Base-by-base conservation (phyloP, 2,113 vertebrate species). In the Isichthys henryi region DNA sequence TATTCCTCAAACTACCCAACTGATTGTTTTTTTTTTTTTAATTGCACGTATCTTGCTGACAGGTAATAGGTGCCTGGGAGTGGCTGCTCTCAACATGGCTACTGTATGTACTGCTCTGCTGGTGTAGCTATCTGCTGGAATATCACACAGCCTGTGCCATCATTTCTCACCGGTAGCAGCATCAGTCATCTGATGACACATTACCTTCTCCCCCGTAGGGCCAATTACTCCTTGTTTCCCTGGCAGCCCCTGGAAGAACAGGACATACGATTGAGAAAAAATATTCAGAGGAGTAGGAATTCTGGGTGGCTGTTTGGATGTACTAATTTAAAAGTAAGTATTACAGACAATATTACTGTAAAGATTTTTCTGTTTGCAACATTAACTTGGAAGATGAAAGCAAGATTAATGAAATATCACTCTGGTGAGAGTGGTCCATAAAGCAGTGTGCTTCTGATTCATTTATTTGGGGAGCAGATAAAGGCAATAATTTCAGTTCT, bases 141-240 rank as follows among this genome's bases (percentile, higher is more conserved):
- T 52, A 31, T 53, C 48, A 10, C 48, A 39, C 0, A 39, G 27
- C 85, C 23, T 8, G 15, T 56, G 85, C 23, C 53, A 19, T 49
- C 45, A 10, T 82, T 80, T 82, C 39, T 43, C 70, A 82, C 13
- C 5, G 4, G 43, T 21, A 23, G 27, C 19, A 23, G 17, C 35
- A 49, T 45, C 39, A 21, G 56, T 89, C 31, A 83, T 56, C 35
- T 21, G 48, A 45, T 10, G 74, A 53, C 23, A 88, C 77, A 53
- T 92, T 93, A 96, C 96, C 95, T 96, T 95, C 89, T 89, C 92
- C 82, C 96, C 96, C 43, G 87, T 0, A 15, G 93, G 91, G 56
- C 96, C 96, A 17, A 85, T 91, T 27, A 92, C 46, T 85, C 96
- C 96, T 80, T 94, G 94, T 66, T 95, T 95, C 46, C 96, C 96